Conservation (phyloP, 1,140 invertebrate genomes). For the Venustaconcha ellipsiformis region DNA sequence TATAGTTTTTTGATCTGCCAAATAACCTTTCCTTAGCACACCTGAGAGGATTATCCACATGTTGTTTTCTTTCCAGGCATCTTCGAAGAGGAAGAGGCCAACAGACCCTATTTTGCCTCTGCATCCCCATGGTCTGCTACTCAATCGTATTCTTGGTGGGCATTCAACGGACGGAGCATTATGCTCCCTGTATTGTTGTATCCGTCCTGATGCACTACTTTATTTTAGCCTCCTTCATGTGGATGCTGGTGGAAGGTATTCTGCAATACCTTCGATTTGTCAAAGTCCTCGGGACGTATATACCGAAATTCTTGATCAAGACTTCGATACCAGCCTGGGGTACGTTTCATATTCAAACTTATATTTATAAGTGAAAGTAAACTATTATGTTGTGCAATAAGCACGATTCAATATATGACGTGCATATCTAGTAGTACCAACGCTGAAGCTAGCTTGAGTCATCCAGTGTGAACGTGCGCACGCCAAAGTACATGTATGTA, state of each 20-base stretch:
- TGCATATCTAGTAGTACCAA: no score
- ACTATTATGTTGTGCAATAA: no score
- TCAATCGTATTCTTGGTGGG: slow-evolving; percentile 55
- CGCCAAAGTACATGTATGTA: no score
- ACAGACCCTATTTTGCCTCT: slow-evolving; percentile 57
- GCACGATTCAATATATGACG: no score
- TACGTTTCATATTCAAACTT: slow-evolving; percentile 37
- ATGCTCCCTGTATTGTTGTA: slow-evolving; percentile 55
- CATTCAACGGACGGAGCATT: slow-evolving; percentile 49
- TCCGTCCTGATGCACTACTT: slow-evolving; percentile 69
- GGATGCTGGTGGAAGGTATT: slow-evolving; percentile 71
- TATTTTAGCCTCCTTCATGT: slow-evolving; percentile 68
- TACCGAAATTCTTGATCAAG: slow-evolving; percentile 66
- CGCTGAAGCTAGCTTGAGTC: no score
- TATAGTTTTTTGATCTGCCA: background rate
- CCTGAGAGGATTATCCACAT: background rate
- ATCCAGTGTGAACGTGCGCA: no score
- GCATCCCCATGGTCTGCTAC: slow-evolving; percentile 50
- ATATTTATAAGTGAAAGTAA: no score
- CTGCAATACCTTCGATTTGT: slow-evolving; percentile 70
- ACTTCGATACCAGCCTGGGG: slow-evolving; percentile 68
- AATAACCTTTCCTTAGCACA: background rate
- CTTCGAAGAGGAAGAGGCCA: slow-evolving; percentile 56
- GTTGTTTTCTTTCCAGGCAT: slow-evolving; percentile 43
- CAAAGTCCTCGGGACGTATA: slow-evolving; percentile 69